Base-by-base conservation (phyloP, 2,888 invertebrate genomes). In the Harpalus rufipes region DNA sequence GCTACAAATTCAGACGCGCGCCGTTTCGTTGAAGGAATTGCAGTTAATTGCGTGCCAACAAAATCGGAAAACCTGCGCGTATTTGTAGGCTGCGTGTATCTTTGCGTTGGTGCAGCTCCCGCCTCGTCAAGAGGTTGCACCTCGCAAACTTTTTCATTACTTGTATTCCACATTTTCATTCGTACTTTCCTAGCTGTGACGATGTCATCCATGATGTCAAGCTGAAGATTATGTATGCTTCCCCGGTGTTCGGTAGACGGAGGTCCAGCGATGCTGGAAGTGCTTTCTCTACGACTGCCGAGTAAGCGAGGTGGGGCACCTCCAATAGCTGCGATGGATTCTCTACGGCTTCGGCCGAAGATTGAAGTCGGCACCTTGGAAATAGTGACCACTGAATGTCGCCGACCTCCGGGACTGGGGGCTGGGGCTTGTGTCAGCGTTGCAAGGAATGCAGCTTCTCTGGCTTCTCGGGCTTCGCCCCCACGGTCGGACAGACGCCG, bases 121-220 rank as follows among this genome's bases (percentile, higher is more conserved):
- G 92, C 93, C 87, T 96, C 96, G 87, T 96, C 96, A 5, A 96
- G 90, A 0, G 96, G 95, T 89, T 96, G 96, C 25, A 97, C 95
- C 90, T 97, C 97, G 89, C 96, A 96, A 10, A 97, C 85, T 81
- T 89, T 89, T 86, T 96, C 95, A 88, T 93, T 96, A 85, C 96
- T 95, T 0, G 96, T 96, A 86, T 95, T 96, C 96, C 96, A 96
- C 89, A 97, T 93, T 89, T 96, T 96, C 94, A 97, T 94, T 86
- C 96, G 94, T 0, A 96, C 94, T 92, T 96, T 96, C 78, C 96
- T 93, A 12, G 96, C 95, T 88, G 95, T 95, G 12, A 96, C 95
- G 86, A 97, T 97, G 89, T 97, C 96, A 88, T 97, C 97, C 96
- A 97, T 96, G 87, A 97, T 96, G 89, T 97, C 97, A 88, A 97